phyloP scores from a whole-genome alignment of 2,113 vertebrate genomes.

The Chaetorhynchus papuensis region DNA sequence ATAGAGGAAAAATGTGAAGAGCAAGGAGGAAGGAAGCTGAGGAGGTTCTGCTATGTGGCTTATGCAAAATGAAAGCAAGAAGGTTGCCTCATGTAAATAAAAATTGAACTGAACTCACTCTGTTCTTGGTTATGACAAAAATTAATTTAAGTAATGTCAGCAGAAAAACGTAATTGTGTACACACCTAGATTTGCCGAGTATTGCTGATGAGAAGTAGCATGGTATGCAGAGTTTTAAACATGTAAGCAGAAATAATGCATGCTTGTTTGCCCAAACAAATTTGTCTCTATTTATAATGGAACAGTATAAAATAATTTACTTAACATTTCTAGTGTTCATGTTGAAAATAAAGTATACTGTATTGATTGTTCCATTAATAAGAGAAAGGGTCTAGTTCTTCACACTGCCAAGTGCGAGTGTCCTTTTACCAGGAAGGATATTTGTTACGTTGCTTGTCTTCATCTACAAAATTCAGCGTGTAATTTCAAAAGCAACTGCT shows the following conservation, averaged over 20 bases:
- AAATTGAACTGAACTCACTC: neutral
- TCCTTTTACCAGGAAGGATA: neutral
- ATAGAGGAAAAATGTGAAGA: neutral
- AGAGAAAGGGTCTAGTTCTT: neutral
- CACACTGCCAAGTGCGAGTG: accelerated
- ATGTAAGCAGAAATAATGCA: accelerated
- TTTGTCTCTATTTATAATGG: neutral
- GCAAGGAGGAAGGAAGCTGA: neutral
- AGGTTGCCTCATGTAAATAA: neutral
- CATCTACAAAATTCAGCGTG: neutral
- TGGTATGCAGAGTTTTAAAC: neutral
- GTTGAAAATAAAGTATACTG: neutral
- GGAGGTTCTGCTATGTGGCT: neutral
- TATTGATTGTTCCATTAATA: neutral
- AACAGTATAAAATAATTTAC: neutral
- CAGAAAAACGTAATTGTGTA: neutral
- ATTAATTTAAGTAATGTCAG: neutral
- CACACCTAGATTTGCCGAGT: neutral
- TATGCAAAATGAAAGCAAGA: neutral
- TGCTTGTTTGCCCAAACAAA: neutral
- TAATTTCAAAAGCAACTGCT: neutral
- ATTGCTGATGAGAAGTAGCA: neutral
- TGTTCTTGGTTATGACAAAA: neutral
- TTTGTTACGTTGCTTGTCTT: neutral
- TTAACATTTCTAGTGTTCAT: neutral